Conservation (phyloP, 2,888 invertebrate species). For the Hirtodrosophila cameraria region DNA sequence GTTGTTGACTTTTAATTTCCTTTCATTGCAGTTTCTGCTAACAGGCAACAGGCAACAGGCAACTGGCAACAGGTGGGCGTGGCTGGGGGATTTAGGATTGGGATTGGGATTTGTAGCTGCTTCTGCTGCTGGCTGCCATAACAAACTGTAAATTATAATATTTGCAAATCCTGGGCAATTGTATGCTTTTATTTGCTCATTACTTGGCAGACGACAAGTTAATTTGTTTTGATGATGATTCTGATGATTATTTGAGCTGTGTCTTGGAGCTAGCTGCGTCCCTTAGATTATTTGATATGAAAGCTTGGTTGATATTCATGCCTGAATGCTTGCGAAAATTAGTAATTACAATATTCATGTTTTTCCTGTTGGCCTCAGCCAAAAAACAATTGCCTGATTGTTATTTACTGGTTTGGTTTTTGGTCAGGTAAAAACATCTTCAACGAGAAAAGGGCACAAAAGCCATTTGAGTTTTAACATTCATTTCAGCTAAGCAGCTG, state of each 20-base stretch:
- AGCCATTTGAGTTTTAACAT: conserved; percentile 15
- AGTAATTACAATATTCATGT: conserved; percentile 44
- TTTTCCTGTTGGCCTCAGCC: neutral
- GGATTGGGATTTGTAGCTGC: conserved; percentile 17
- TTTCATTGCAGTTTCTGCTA: conserved; percentile 12
- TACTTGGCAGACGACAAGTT: conserved; percentile 56
- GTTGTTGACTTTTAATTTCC: conserved; percentile 77
- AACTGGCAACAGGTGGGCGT: conserved; percentile 47
- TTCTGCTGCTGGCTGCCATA: conserved; percentile 32
- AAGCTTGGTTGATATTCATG: conserved; percentile 29
- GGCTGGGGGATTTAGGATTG: conserved; percentile 3
- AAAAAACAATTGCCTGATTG: conserved; percentile 44
- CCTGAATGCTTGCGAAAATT: conserved; percentile 43
- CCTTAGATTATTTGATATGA: conserved; percentile 38
- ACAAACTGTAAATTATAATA: conserved; percentile 71
- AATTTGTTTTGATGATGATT: conserved; percentile 56
- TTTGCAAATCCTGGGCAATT: conserved; percentile 38
- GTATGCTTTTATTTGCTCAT: conserved; percentile 42
- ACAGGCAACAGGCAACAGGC: conserved; percentile 11
- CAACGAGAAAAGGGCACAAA: conserved; percentile 4
- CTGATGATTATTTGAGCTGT: conserved; percentile 31
- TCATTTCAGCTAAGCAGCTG: neutral
- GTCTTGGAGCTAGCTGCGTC: conserved; percentile 1
- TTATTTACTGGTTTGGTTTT: conserved; percentile 39
- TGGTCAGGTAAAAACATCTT: conserved; percentile 14